Evolutionary conservation across 1,140 invertebrate species (phyloP).

Genomic region (Notospermus geniculatus): DNA sequence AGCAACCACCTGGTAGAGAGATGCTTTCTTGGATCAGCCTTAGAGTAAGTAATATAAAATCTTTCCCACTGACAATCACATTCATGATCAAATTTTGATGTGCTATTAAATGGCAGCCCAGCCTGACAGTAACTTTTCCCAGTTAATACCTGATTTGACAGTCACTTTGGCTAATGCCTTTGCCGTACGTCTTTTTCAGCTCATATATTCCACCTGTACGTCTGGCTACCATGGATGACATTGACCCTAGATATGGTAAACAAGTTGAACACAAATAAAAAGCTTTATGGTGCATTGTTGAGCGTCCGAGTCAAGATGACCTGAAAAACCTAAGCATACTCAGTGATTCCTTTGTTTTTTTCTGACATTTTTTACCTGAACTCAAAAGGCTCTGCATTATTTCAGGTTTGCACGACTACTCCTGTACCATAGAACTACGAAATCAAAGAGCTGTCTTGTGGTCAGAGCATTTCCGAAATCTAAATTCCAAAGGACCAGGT

Average conservation of each 20-base stretch:
- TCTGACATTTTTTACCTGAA: too few species aligned
- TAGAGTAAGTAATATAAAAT: slow-evolving; percentile 20
- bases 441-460: slow-evolving; percentile 28
- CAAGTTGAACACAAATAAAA: slow-evolving; percentile 7
- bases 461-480: slow-evolving; percentile 32
- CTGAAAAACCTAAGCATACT: too few species aligned
- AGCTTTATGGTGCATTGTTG: background rate
- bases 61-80: too few species aligned
- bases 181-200: slow-evolving; percentile 16
- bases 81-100: too few species aligned
- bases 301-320: too few species aligned
- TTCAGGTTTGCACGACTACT: slow-evolving; percentile 34
- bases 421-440: slow-evolving; percentile 31
- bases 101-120: too few species aligned
- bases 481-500: slow-evolving; percentile 26
- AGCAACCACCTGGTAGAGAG: slow-evolving; percentile 31
- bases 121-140: too few species aligned
- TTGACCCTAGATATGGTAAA: slow-evolving; percentile 40
- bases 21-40: slow-evolving; percentile 33
- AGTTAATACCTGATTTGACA: too few species aligned
- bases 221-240: slow-evolving; percentile 31
- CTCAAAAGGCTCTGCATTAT: background rate
- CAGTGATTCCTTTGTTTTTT: too few species aligned
- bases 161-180: too few species aligned
- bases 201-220: slow-evolving; percentile 17